Percentiles rank a stretch among this genome's conserved stretches.
Conservation (phyloP, 1,140 invertebrate species). For the Diprion similis region DNA sequence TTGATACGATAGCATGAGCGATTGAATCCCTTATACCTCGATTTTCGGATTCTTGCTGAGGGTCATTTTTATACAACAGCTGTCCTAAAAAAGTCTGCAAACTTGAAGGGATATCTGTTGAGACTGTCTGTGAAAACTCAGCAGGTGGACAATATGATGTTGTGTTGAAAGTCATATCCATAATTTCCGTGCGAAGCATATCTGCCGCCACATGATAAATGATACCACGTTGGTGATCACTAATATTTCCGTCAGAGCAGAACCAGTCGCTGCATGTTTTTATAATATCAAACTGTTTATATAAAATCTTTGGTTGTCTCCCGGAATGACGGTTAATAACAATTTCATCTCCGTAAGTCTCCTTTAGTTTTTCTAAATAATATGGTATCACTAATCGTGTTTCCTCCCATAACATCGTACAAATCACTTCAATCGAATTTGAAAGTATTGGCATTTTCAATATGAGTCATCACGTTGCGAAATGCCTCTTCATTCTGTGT, state of each 20-base stretch:
- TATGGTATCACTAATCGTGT: slow-evolving; percentile 3
- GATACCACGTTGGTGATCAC: not conserved
- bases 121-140: slow-evolving; percentile 12
- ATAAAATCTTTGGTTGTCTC: slow-evolving; percentile 10
- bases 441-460: slow-evolving; percentile 7
- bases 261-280: slow-evolving; percentile 18
- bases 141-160: slow-evolving; percentile 7
- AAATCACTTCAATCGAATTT: slow-evolving; percentile 11
- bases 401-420: not conserved
- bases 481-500: slow-evolving; percentile 11
- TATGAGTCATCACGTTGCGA: slow-evolving; percentile 6
- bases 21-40: not conserved
- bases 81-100: slow-evolving; percentile 15
- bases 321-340: slow-evolving; percentile 5
- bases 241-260: not conserved
- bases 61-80: slow-evolving; percentile 4
- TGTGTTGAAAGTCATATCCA: not conserved
- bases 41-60: not conserved
- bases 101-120: slow-evolving; percentile 1
- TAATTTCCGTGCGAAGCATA: slow-evolving; percentile 9
- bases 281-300: slow-evolving; percentile 6
- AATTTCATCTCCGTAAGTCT: slow-evolving; percentile 16
- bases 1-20: slow-evolving; percentile 14
- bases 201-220: slow-evolving; percentile 18
- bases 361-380: slow-evolving; percentile 15